Evolutionary conservation across 2,113 vertebrate species (phyloP), one percentile per base, ranked within the genome.

Genomic region (Perca fluviatilis): DNA sequence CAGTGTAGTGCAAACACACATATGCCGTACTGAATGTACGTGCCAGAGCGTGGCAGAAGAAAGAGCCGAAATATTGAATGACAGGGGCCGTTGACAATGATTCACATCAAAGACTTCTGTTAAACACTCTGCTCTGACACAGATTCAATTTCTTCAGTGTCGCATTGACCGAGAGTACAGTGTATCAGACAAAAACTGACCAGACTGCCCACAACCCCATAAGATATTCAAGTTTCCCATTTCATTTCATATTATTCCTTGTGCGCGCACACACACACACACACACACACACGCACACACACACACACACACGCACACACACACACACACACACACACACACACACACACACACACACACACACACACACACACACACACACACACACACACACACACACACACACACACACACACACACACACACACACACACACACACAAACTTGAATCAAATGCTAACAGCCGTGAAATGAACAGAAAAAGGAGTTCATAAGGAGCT

Each of bases 1-100:
- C 79, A 43, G 70, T 50, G 25, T 25, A 73, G 77, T 65, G 72
- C 86, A 90, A 75, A 88, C 78, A 85, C 85, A 82, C 90, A 90
- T 81, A 91, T 87, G 88, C 57, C 72, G 76, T 16, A 53, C 80
- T 83, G 74, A 71, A 54, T 2, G 33, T 69, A 77, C 7, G 57
- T 79, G 86, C 89, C 90, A 90, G 74, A 86, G 54, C 6, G 79
- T 49, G 69, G 69, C 57, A 60, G 56, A 54, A 66, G 73, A 74
- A 74, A n/a, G 30, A 74, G 82, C 21, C 43, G 47, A 66, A 77
- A 74, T 63, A 78, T 16, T 74, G 79, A 88, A 83, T 83, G 80
- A 81, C 60, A 56, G 23, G 71, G 69, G 64, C 57, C 33, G 25
- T 1, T 72, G 77, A 82, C 81, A 79, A 27, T n/a, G 11, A 67